These are phyloP conservation scores for Netelia fuscicornis DNA, from an alignment of 2,888 invertebrate genomes.

Conservation along the genomic window DNA sequence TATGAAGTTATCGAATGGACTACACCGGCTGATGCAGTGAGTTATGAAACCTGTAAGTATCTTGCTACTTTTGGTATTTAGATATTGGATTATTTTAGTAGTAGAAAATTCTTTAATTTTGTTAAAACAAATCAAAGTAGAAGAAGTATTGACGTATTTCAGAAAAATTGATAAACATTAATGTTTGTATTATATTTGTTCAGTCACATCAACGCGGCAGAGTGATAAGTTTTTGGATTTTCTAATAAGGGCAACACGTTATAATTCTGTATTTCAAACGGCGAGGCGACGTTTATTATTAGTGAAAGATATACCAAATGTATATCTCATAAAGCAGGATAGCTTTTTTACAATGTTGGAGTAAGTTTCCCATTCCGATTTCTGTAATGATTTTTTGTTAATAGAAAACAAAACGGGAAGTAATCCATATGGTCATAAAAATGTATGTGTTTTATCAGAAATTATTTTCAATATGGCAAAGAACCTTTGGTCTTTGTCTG, in stretches of 20 bases:
- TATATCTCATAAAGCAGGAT: slow-evolving; percentile 88
- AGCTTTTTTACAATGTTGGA: slow-evolving; percentile 87
- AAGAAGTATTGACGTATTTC: background rate
- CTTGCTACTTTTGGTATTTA: background rate
- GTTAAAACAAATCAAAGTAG: background rate
- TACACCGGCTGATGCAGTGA: slow-evolving; percentile 90
- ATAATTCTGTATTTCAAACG: slow-evolving; percentile 83
- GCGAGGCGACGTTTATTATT: slow-evolving; percentile 87
- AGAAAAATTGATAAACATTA: too few species aligned
- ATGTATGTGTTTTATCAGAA: slow-evolving; percentile 84
- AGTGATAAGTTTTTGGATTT: slow-evolving; percentile 91
- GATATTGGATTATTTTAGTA: background rate
- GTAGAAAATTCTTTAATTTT: background rate
- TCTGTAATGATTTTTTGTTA: slow-evolving; percentile 7
- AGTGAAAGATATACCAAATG: slow-evolving; percentile 94
- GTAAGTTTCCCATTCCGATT: slow-evolving; percentile 80
- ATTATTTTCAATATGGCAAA: slow-evolving; percentile 87
- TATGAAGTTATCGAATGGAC: slow-evolving; percentile 92
- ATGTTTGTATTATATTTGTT: slow-evolving; percentile 1
- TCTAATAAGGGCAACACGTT: slow-evolving; percentile 91
- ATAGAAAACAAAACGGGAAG: background rate
- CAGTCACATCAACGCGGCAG: slow-evolving; percentile 85
- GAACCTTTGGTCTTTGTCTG: slow-evolving; percentile 90
- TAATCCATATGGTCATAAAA: slow-evolving; percentile 6
- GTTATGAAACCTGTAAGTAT: slow-evolving; percentile 85